Percentiles rank a stretch among this genome's conserved stretches.
Conservation (phyloP, 2,797 vertebrate genomes). For the Oreochromis mossambicus region DNA sequence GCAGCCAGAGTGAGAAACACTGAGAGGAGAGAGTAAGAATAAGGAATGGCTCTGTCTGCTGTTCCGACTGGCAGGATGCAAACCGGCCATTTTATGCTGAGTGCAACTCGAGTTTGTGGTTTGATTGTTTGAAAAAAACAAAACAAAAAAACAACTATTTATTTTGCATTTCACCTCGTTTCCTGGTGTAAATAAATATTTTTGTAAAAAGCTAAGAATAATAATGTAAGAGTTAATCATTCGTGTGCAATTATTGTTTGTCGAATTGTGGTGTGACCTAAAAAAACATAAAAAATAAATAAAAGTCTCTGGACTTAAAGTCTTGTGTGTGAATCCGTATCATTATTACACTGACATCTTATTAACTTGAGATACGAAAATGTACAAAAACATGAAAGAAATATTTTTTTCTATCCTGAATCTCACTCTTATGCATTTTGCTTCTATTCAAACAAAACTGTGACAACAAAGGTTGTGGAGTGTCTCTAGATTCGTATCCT, state of each 20-base stretch:
- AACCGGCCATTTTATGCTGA: background rate
- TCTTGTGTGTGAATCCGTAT: background rate
- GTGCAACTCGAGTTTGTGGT: slow-evolving; percentile 9
- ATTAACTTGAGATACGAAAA: background rate
- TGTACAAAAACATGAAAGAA: background rate
- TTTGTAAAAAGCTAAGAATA: slow-evolving; percentile 54
- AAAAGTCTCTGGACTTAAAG: background rate
- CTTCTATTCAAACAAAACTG: background rate
- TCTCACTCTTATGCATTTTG: background rate
- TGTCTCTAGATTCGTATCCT: background rate
- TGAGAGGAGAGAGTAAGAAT: background rate
- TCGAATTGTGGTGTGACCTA: slow-evolving; percentile 56
- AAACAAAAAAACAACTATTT: slow-evolving; percentile 63
- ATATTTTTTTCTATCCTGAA: background rate
- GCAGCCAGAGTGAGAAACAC: background rate
- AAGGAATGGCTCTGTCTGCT: background rate
- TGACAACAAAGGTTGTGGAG: background rate
- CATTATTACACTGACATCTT: background rate
- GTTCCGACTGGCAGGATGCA: background rate
- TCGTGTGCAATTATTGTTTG: slow-evolving; percentile 57
- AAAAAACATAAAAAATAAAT: slow-evolving; percentile 50
- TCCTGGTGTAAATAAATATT: slow-evolving; percentile 69
- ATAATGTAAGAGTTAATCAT: slow-evolving; percentile 7
- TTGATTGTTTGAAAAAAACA: background rate
- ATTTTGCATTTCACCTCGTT: slow-evolving; percentile 68